A percentile compares a stretch with the other conserved stretches of the same genome.
phyloP scores from a whole-genome alignment of 2,888 invertebrate genomes.

The Sarcophaga subvicina region DNA sequence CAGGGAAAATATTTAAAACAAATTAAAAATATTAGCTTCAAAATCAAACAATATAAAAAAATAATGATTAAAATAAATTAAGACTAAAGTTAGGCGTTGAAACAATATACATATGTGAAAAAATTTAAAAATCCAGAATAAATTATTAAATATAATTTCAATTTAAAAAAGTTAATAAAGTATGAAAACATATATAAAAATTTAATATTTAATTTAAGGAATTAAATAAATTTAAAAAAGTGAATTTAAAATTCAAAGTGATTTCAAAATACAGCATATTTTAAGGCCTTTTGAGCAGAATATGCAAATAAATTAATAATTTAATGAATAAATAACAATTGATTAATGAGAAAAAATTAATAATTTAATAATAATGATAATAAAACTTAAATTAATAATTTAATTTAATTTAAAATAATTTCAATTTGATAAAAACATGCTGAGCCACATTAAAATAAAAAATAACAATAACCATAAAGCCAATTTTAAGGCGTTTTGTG shows the following conservation, averaged over 20 bases:
- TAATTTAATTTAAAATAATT: too few relatives aligned
- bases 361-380: background rate
- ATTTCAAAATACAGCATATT: background rate
- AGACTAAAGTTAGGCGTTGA: background rate
- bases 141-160: too few relatives aligned
- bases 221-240: background rate
- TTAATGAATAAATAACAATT: background rate
- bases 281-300: background rate
- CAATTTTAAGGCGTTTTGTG: constrained; percentile 21
- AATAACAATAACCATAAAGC: background rate
- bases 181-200: background rate
- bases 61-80: background rate
- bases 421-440: too few relatives aligned
- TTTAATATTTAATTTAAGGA: background rate
- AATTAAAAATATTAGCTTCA: background rate
- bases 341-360: background rate
- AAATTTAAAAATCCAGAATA: background rate
- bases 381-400: too few relatives aligned
- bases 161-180: background rate
- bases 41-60: constrained; percentile 1
- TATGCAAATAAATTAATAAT: background rate
- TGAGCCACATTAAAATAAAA: too few relatives aligned
- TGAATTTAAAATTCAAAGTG: background rate
- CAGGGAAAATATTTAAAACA: background rate
- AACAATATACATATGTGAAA: too few relatives aligned